phyloP scores from a whole-genome alignment of 1,140 invertebrate genomes.

The Gryon sp. region DNA sequence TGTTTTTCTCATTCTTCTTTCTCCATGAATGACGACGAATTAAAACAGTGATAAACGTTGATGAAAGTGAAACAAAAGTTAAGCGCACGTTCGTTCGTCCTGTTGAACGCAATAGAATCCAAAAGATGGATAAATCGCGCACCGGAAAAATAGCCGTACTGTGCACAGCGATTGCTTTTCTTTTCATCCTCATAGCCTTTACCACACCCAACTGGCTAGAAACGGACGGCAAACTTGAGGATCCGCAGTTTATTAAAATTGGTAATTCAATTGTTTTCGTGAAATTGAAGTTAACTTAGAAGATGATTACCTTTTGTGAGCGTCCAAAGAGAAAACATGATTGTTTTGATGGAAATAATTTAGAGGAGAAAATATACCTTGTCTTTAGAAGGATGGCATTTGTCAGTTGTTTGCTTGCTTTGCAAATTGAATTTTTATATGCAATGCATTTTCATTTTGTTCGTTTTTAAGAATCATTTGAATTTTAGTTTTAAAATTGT shows the following conservation, averaged over 20 bases:
- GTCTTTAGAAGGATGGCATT: no score
- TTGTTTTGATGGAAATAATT: neutral
- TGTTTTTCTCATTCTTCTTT: no score
- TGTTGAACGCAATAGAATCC: neutral
- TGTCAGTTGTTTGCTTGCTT: neutral
- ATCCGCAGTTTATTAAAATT: constrained; percentile 90
- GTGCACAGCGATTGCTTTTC: constrained; percentile 84
- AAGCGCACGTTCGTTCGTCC: neutral
- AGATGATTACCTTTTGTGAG: neutral
- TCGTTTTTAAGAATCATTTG: no score
- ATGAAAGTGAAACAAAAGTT: constrained; percentile 9
- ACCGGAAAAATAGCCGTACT: constrained; percentile 85
- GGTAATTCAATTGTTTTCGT: constrained; percentile 79
- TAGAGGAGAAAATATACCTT: neutral
- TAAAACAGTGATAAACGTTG: neutral
- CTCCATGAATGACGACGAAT: constrained; percentile 19
- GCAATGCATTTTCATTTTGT: no score
- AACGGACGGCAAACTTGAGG: constrained; percentile 88
- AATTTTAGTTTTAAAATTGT: no score
- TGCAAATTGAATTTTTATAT: constrained; percentile 9
- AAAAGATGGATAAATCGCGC: constrained; percentile 81
- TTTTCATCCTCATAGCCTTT: constrained; percentile 92
- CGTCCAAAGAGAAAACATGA: no score
- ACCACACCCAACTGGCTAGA: constrained; percentile 95
- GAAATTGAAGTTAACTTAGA: neutral